phyloP scores from a whole-genome alignment of 2,797 vertebrate genomes.

The Zalophus californianus region DNA sequence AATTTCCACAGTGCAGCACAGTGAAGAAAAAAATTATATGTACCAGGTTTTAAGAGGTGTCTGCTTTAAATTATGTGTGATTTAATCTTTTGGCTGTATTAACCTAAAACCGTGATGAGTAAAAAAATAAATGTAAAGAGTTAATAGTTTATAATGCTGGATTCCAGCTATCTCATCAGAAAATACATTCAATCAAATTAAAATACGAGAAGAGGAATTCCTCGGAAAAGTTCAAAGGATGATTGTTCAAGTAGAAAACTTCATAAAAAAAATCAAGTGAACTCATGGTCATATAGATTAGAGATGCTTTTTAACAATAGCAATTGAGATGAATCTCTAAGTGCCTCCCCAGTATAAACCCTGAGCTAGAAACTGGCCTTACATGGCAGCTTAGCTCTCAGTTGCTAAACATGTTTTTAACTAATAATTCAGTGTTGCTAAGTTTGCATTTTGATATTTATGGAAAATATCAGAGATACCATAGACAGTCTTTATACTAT shows the following conservation, averaged over 20 bases:
- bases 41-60: neutral
- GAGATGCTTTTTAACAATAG: neutral
- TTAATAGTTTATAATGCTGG: neutral
- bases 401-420: neutral
- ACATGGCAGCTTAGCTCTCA: neutral
- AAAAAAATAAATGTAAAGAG: constrained; percentile 17
- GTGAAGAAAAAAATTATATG: neutral
- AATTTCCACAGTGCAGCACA: neutral
- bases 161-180: neutral
- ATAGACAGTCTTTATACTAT: neutral
- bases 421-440: neutral
- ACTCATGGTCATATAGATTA: neutral
- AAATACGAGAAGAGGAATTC: neutral
- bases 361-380: neutral
- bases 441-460: neutral
- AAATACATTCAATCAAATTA: neutral
- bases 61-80: neutral
- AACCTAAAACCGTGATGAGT: neutral
- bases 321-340: neutral
- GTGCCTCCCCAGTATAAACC: neutral
- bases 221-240: neutral
- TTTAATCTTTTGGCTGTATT: neutral
- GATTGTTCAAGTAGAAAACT: neutral
- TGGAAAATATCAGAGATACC: neutral
- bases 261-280: neutral